Evolutionary conservation across 2,113 vertebrate genomes (phyloP).

Genomic region (Phyllopteryx taeniolatus): DNA sequence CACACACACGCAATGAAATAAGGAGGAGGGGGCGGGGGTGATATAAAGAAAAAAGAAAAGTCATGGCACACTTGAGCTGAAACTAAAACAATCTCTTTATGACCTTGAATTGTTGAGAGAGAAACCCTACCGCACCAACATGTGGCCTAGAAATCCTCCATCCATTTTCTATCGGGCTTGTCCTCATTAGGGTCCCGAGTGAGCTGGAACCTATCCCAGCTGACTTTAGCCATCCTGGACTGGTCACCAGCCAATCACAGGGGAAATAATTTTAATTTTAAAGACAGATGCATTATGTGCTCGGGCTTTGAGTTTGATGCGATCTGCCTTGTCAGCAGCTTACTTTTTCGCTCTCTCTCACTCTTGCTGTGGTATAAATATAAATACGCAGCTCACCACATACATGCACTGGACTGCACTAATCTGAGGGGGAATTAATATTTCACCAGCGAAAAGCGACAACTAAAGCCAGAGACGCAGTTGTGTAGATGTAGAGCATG

Average conservation of each 20-base stretch:
- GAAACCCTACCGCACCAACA: not conserved
- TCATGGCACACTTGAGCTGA: slow-evolving; percentile 27
- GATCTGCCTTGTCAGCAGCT: slow-evolving; percentile 16
- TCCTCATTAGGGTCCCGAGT: not conserved
- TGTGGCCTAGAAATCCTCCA: not conserved
- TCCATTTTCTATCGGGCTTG: not conserved
- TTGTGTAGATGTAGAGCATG: slow-evolving; percentile 45
- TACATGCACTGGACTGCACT: slow-evolving; percentile 23
- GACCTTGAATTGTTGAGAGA: slow-evolving; percentile 43
- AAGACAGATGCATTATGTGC: slow-evolving; percentile 23
- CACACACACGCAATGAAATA: slow-evolving; percentile 54
- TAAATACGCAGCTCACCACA: slow-evolving; percentile 20
- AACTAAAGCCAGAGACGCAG: slow-evolving; percentile 39
- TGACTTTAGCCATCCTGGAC: not conserved
- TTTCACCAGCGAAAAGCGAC: slow-evolving; percentile 58
- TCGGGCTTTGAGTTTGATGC: slow-evolving; percentile 16
- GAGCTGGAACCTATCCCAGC: not conserved
- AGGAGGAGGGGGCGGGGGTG: slow-evolving; percentile 1
- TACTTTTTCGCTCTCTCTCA: not conserved
- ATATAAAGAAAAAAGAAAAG: not conserved
- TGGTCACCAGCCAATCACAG: not conserved
- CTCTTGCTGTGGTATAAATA: slow-evolving; percentile 9
- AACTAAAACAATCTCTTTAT: slow-evolving; percentile 34
- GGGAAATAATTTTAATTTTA: slow-evolving; percentile 31
- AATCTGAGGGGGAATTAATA: slow-evolving; percentile 50